Conservation (phyloP, 2,797 vertebrate genomes). For the Oryzias sinensis region DNA sequence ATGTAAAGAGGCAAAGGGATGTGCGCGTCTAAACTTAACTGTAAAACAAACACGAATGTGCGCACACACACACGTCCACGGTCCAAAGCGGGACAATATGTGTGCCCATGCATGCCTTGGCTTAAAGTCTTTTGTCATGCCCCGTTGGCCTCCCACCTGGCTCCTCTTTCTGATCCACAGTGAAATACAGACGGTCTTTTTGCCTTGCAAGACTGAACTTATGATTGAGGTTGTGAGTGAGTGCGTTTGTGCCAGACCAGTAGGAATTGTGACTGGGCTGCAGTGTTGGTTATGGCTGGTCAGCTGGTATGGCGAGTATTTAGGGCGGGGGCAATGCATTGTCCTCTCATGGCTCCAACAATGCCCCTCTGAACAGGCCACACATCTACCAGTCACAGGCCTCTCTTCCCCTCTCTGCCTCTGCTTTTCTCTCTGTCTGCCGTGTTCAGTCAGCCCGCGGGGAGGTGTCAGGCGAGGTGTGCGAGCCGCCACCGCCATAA, state of each 20-base stretch:
- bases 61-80: slow-evolving; percentile 8
- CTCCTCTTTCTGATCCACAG: slow-evolving; percentile 39
- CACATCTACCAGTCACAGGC: slow-evolving; percentile 76
- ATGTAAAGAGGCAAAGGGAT: slow-evolving; percentile 60
- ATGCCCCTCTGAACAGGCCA: slow-evolving; percentile 76
- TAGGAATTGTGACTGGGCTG: slow-evolving; percentile 64
- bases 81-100: slow-evolving; percentile 28
- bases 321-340: slow-evolving; percentile 78
- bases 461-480: slow-evolving; percentile 55
- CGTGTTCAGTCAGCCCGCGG: slow-evolving; percentile 61
- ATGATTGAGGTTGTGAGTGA: slow-evolving; percentile 38
- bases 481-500: slow-evolving; percentile 31
- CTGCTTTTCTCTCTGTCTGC: slow-evolving; percentile 68
- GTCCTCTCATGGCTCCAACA: slow-evolving; percentile 79
- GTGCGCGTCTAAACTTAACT: slow-evolving; percentile 69
- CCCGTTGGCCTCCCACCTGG: slow-evolving; percentile 52
- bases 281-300: slow-evolving; percentile 77
- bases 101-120: slow-evolving; percentile 53
- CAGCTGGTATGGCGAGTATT: slow-evolving; percentile 84
- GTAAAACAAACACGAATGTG: slow-evolving; percentile 49
- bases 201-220: slow-evolving; percentile 49
- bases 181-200: slow-evolving; percentile 32
- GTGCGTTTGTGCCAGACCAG: slow-evolving; percentile 40
- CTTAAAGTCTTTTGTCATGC: slow-evolving; percentile 57
- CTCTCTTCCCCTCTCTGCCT: slow-evolving; percentile 50